Evolutionary conservation across 2,113 vertebrate genomes (phyloP).

Genomic region (Tachycineta bicolor): DNA sequence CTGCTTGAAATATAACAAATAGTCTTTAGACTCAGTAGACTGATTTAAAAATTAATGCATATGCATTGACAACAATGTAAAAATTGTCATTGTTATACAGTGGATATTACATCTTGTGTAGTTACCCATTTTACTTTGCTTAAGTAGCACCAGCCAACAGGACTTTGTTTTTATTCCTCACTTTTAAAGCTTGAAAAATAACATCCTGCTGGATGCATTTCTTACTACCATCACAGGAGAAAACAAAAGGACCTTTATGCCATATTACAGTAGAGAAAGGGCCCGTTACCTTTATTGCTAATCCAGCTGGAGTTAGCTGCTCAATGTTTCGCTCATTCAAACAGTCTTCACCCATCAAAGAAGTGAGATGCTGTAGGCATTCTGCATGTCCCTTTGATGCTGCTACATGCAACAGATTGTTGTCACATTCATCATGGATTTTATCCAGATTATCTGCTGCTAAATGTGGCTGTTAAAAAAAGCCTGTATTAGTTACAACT

Average conservation of each 20-base stretch:
- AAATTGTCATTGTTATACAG: not conserved
- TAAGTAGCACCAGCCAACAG: not conserved
- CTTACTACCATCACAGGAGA: not conserved
- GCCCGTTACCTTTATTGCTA: constrained; percentile 90
- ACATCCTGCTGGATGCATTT: not conserved
- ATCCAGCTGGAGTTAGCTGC: constrained; percentile 91
- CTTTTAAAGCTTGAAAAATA: not conserved
- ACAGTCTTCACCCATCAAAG: constrained; percentile 96
- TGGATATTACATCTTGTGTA: not conserved
- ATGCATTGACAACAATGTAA: not conserved
- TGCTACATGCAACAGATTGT: constrained; percentile 93
- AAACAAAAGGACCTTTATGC: not conserved
- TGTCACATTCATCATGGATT: constrained; percentile 89
- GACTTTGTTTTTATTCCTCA: not conserved
- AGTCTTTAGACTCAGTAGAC: not conserved
- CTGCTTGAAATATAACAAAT: not conserved
- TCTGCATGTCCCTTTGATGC: constrained; percentile 91
- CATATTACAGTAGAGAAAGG: not conserved
- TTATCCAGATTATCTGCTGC: constrained; percentile 95
- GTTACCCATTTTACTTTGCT: not conserved
- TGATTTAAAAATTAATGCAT: not conserved
- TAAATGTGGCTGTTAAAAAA: constrained; percentile 86
- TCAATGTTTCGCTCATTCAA: constrained; percentile 90
- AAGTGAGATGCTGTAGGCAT: constrained; percentile 96
- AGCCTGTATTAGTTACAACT: not conserved